phyloP scores from a whole-genome alignment of 1,140 invertebrate species.

The Arion vulgaris region DNA sequence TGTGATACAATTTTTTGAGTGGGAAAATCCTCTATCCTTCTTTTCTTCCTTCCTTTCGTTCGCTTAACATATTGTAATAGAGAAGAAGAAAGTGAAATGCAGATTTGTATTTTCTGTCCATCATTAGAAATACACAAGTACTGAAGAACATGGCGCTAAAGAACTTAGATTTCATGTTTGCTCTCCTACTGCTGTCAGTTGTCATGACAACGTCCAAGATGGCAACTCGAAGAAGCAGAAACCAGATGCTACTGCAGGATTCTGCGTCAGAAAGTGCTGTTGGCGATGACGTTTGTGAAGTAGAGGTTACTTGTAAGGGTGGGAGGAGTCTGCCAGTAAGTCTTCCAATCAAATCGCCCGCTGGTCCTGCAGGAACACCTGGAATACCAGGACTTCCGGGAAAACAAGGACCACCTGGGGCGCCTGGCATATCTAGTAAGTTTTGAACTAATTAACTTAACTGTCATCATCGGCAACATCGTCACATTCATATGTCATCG shows the following conservation, averaged over 20 bases:
- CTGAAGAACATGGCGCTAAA: neutral
- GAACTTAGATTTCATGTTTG: neutral
- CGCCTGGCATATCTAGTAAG: constrained; percentile 42
- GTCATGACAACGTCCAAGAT: constrained; percentile 29
- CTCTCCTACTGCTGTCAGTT: constrained; percentile 20
- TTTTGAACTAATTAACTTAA: neutral
- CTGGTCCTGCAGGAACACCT: constrained; percentile 56
- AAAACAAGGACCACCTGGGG: constrained; percentile 52
- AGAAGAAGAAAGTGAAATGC: too few species aligned
- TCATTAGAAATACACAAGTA: neutral
- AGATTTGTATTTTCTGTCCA: too few species aligned
- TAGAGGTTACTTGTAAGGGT: constrained; percentile 60
- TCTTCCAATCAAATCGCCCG: constrained; percentile 62
- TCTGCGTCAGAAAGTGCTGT: constrained; percentile 20
- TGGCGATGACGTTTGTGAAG: constrained; percentile 52
- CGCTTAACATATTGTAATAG: too few species aligned
- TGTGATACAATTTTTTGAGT: too few species aligned
- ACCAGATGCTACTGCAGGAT: constrained; percentile 37
- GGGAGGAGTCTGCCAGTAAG: constrained; percentile 50
- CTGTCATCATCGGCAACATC: too few species aligned
- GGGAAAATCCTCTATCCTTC: too few species aligned
- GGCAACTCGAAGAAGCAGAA: constrained; percentile 27
- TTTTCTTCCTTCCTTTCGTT: too few species aligned
- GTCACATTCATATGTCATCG: too few species aligned
- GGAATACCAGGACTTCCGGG: constrained; percentile 60